phyloP scores from a whole-genome alignment of 2,113 vertebrate species.

The Dicerorhinus sumatrensis region DNA sequence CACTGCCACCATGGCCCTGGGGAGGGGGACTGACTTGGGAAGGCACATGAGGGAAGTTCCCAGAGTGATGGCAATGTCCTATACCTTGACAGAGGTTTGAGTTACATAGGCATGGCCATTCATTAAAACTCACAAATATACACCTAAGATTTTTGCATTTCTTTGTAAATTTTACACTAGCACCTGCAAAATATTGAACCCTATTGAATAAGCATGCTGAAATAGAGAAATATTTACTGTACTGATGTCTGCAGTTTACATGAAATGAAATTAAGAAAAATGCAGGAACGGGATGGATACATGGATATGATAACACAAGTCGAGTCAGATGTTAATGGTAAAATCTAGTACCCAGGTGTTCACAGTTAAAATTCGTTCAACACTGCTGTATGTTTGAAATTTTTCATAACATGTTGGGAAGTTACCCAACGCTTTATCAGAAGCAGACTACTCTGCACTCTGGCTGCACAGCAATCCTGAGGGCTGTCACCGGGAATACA shows the following conservation, averaged over 20 bases:
- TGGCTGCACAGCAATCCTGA: neutral
- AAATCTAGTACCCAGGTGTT: neutral
- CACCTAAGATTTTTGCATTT: neutral
- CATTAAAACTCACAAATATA: neutral
- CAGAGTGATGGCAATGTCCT: neutral
- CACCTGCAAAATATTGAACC: neutral
- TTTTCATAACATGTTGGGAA: neutral
- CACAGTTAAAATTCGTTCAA: neutral
- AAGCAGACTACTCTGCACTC: neutral
- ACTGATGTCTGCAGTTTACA: neutral
- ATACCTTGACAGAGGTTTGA: neutral
- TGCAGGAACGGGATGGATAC: neutral
- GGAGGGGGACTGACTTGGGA: neutral
- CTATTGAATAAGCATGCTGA: neutral
- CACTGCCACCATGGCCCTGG: neutral
- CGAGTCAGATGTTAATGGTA: neutral
- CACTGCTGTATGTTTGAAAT: neutral
- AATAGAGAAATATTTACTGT: neutral
- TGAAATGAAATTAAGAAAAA: slow-evolving; percentile 8
- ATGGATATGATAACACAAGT: neutral
- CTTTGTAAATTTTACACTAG: neutral
- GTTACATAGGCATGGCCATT: neutral
- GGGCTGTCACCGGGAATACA: neutral
- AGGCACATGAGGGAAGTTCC: neutral
- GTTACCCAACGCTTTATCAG: neutral